Base-by-base conservation (phyloP, 1,140 invertebrate genomes). In the Whitmania pigra region DNA sequence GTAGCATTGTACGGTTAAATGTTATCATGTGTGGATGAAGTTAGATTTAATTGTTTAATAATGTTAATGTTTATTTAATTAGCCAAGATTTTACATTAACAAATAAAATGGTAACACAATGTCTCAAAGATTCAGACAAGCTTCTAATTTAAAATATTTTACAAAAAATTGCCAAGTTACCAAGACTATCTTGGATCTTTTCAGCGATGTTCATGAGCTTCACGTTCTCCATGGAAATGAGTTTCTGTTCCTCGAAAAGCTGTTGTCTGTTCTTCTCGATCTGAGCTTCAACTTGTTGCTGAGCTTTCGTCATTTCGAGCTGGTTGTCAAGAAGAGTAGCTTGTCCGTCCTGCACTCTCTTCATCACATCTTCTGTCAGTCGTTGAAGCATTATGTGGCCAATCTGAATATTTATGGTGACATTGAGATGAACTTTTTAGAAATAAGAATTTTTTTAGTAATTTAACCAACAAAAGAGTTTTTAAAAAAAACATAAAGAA, bases 161-260 rank as follows among this genome's bases (percentile, higher is more conserved):
- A n/a, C n/a, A n/a, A n/a, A n/a, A n/a, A n/a, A n/a, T n/a, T n/a
- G n/a, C n/a, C n/a, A n/a, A 49, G 43, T 78, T 80, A 86, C 86
- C 85, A 74, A 88, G 78, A 81, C 85, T 86, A 3, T 77, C 75
- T 77, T 83, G 84, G 31, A 88, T 84, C 70, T 85, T 82, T 74
- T 85, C 81, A 13, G 85, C 85, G 82, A 88, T 84, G 13, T 77
- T 40, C 49, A 84, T 78, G 3, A 88, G 75, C 74, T 87, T 82
- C 72, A 78, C 77, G 73, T 88, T 86, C 22, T 86, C 86, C 31
- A 85, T 77, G 57, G 83, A 79, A 76, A 88, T 88, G 7, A 88
- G 75, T 29, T 83, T 81, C 76, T 87, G 88, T 78, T 88, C 87
- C 71, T 85, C 81, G 7, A 79, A 79, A 18, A 88, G 78, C 43